Evolutionary conservation across 2,113 vertebrate genomes (phyloP).

Genomic region (Protobothrops mucrosquamatus): DNA sequence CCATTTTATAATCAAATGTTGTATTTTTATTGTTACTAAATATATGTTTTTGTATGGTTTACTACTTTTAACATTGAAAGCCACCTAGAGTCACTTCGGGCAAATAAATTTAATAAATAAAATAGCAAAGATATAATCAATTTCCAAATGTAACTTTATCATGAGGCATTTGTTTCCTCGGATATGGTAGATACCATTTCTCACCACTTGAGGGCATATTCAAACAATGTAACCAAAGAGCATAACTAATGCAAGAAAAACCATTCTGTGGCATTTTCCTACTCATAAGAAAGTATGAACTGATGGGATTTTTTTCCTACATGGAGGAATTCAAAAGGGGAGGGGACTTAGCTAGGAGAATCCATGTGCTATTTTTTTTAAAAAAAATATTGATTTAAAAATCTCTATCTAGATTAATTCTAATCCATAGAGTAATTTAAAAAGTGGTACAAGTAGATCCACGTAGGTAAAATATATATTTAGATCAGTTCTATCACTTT

Average conservation of each 20-base stretch:
- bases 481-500: not conserved
- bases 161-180: not conserved
- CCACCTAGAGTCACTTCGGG: not conserved
- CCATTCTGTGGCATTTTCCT: not conserved
- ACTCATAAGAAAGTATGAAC: not conserved
- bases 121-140: not conserved
- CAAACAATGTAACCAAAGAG: not conserved
- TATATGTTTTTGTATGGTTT: not conserved
- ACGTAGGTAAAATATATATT: not conserved
- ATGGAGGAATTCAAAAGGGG: not conserved
- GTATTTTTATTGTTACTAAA: not conserved
- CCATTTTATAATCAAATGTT: not conserved
- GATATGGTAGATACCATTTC: not conserved
- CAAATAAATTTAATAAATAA: not conserved
- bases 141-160: not conserved
- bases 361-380: not conserved
- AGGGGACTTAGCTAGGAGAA: not conserved
- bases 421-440: not conserved
- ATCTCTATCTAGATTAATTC: not conserved
- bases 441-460: not conserved
- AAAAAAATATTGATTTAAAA: not conserved
- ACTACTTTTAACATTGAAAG: not conserved
- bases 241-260: not conserved
- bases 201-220: slow-evolving; percentile 2
- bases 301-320: not conserved